These are phyloP conservation scores for Muscicapa adusta DNA, from an alignment of 2,113 vertebrate genomes.

Conservation along the genomic window DNA sequence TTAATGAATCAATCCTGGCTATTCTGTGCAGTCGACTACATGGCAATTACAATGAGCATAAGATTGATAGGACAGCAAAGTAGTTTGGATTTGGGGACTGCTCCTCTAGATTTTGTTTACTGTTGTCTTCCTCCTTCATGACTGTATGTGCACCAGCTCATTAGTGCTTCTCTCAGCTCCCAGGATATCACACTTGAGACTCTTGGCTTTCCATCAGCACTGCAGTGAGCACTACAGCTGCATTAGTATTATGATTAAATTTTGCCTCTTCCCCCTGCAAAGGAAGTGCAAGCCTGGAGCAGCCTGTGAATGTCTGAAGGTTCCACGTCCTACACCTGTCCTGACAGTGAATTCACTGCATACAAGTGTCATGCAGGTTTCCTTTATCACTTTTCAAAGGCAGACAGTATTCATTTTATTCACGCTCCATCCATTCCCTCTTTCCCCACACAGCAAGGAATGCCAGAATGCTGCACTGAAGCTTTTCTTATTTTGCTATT, in stretches of 20 bases:
- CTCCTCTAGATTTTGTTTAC: neutral
- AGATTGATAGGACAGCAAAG: neutral
- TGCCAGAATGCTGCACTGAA: neutral
- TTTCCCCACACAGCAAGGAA: neutral
- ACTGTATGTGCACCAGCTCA: neutral
- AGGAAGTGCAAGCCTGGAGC: neutral
- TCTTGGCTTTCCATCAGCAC: neutral
- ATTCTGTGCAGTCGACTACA: neutral
- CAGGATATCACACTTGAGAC: neutral
- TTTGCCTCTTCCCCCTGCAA: neutral
- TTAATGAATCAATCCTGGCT: neutral
- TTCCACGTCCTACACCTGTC: neutral
- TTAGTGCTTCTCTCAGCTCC: neutral
- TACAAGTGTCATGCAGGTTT: neutral
- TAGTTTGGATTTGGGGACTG: neutral
- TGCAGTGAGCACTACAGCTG: neutral
- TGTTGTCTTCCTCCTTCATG: neutral
- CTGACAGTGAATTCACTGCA: neutral
- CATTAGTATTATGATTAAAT: neutral
- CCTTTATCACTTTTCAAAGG: neutral
- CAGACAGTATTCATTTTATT: neutral
- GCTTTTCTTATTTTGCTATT: neutral
- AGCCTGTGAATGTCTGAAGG: neutral
- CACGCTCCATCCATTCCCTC: neutral
- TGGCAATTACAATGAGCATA: neutral